These are phyloP conservation scores for Chrysomela aeneicollis DNA, from an alignment of 2,888 invertebrate genomes.

Conservation along the genomic window DNA sequence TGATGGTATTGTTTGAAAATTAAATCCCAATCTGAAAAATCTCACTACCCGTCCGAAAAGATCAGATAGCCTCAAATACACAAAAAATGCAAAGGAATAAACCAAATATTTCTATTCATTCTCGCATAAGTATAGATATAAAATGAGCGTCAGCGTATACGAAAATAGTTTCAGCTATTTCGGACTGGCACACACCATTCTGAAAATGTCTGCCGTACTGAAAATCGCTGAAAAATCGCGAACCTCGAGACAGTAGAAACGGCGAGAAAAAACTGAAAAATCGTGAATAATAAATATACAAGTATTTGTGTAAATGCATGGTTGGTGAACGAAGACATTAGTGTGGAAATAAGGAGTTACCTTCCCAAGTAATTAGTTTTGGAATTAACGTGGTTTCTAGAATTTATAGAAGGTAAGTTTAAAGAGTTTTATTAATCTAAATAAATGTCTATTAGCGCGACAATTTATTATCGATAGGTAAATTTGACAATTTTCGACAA, in stretches of 20 bases:
- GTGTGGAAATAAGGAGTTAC: neutral
- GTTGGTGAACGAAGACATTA: neutral
- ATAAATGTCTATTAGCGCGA: no score
- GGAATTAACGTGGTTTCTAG: no score
- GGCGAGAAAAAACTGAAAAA: constrained; percentile 7
- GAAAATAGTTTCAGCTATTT: constrained; percentile 51
- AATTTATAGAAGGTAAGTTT: neutral
- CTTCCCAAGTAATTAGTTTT: neutral
- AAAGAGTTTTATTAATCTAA: no score
- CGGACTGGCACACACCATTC: constrained; percentile 46
- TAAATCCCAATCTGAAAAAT: neutral
- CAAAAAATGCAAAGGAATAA: constrained; percentile 31
- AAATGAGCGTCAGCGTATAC: constrained; percentile 39
- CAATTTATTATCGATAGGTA: no score
- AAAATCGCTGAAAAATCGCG: constrained; percentile 42
- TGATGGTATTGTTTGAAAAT: no score
- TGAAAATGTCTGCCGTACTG: constrained; percentile 45
- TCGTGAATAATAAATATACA: neutral
- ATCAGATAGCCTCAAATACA: neutral
- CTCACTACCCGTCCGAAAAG: neutral
- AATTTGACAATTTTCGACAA: no score
- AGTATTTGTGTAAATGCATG: neutral
- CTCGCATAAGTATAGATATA: constrained; percentile 27
- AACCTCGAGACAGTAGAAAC: constrained; percentile 27
- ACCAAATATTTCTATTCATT: constrained; percentile 43